Conservation (phyloP, 2,797 vertebrate species). For the Ataeniobius toweri region DNA sequence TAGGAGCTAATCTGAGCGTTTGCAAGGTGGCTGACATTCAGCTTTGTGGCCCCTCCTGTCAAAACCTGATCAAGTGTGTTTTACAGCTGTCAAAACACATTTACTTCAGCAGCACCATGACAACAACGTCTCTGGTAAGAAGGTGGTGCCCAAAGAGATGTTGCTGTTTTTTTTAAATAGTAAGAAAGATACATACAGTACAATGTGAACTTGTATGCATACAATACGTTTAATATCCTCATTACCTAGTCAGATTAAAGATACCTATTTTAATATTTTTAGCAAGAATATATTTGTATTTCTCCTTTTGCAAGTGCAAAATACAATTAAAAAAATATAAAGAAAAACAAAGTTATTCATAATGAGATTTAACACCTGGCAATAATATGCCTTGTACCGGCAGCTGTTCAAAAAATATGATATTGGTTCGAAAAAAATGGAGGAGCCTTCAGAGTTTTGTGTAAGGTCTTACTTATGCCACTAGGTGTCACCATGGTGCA, state of each 20-base stretch:
- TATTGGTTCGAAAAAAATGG: too few species aligned
- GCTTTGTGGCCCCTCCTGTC: conserved; percentile 20
- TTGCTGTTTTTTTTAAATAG: conserved; percentile 8
- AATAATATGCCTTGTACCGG: too few species aligned
- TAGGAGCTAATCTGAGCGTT: conserved; percentile 20
- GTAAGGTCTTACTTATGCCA: too few species aligned
- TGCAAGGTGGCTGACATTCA: conserved; percentile 11
- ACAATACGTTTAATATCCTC: not conserved
- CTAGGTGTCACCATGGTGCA: too few species aligned
- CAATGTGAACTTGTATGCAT: not conserved
- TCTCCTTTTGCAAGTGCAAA: not conserved
- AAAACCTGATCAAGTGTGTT: conserved; percentile 56
- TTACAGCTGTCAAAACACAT: conserved; percentile 48
- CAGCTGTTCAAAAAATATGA: not conserved
- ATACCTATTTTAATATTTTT: not conserved
- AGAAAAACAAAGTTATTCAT: not conserved
- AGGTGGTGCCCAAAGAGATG: not conserved
- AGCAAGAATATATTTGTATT: not conserved
- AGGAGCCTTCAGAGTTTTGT: too few species aligned
- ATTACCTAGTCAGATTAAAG: not conserved
- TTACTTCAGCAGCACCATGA: conserved; percentile 19
- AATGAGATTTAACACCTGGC: not conserved
- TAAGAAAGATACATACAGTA: not conserved
- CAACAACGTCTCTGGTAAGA: conserved; percentile 21
- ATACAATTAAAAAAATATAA: not conserved